A percentile compares a stretch with the other conserved stretches of the same genome.
phyloP scores from a whole-genome alignment of 92 coral and sea anemone species.

The Parazoanthus swiftii region DNA sequence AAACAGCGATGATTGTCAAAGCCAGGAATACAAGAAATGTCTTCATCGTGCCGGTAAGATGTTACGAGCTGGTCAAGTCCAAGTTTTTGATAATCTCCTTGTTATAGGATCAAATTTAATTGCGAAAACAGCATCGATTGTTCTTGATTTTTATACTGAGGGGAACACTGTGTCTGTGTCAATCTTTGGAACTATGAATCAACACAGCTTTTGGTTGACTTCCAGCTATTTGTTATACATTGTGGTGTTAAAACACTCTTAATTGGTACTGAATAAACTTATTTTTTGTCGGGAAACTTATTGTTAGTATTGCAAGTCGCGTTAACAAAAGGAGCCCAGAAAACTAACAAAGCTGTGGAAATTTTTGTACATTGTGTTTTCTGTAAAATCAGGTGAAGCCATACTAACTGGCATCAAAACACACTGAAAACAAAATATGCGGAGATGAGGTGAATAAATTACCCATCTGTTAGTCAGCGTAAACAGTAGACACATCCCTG shows the following conservation, averaged over 20 bases:
- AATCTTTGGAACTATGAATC: neutral
- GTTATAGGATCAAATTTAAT: neutral
- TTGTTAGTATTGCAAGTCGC: neutral
- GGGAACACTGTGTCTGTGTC: neutral
- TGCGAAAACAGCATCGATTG: neutral
- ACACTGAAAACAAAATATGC: neutral
- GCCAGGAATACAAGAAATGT: neutral
- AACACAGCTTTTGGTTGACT: slow-evolving; percentile 21
- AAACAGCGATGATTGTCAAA: neutral
- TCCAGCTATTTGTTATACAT: neutral
- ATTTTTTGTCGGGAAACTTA: neutral
- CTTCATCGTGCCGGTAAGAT: neutral
- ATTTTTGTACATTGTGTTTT: neutral
- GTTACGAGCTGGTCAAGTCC: neutral
- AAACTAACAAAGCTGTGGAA: neutral
- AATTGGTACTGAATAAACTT: neutral
- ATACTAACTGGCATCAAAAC: neutral
- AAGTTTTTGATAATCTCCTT: neutral
- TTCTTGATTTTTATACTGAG: neutral
- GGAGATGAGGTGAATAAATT: neutral
- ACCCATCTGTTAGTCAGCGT: neutral
- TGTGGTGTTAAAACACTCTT: neutral
- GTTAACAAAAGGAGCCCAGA: neutral
- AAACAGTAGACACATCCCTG: no score
- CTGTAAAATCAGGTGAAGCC: neutral